A percentile compares a stretch with the other conserved stretches of the same genome.
Conservation (phyloP, 2,113 vertebrate species). For the Rhadina sibilatrix region DNA sequence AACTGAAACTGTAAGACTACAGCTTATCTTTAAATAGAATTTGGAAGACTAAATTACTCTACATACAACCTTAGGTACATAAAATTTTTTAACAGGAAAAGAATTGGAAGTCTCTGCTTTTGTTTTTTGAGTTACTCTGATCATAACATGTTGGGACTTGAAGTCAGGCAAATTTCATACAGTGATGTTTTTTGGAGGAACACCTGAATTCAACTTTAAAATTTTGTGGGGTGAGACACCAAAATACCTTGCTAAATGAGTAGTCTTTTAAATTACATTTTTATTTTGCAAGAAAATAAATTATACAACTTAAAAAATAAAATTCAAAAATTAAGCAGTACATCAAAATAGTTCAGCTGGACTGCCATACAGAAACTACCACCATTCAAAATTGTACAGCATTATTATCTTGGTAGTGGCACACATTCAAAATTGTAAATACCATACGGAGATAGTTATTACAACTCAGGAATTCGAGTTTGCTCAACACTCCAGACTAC, state of each 20-base stretch:
- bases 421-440: slow-evolving; percentile 82
- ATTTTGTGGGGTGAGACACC: slow-evolving; percentile 36
- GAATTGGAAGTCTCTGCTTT: background rate
- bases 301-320: slow-evolving; percentile 90
- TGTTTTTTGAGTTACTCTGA: background rate
- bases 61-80: background rate
- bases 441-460: slow-evolving; percentile 71
- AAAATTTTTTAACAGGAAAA: background rate
- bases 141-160: background rate
- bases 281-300: slow-evolving; percentile 96
- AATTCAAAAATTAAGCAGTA: slow-evolving; percentile 84
- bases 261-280: slow-evolving; percentile 82
- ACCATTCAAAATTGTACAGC: slow-evolving; percentile 78
- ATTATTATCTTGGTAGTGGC: slow-evolving; percentile 75
- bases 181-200: background rate
- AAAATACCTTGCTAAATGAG: slow-evolving; percentile 57
- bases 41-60: background rate
- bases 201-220: background rate
- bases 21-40: background rate
- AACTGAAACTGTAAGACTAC: background rate
- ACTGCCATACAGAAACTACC: slow-evolving; percentile 82
- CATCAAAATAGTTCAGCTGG: slow-evolving; percentile 83
- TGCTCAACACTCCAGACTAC: slow-evolving; percentile 76
- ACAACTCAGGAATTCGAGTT: slow-evolving; percentile 78
- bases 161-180: background rate